These are phyloP conservation scores for Oscheius sp. DNA, from an alignment of 2,888 invertebrate species.

Conservation along the genomic window DNA sequence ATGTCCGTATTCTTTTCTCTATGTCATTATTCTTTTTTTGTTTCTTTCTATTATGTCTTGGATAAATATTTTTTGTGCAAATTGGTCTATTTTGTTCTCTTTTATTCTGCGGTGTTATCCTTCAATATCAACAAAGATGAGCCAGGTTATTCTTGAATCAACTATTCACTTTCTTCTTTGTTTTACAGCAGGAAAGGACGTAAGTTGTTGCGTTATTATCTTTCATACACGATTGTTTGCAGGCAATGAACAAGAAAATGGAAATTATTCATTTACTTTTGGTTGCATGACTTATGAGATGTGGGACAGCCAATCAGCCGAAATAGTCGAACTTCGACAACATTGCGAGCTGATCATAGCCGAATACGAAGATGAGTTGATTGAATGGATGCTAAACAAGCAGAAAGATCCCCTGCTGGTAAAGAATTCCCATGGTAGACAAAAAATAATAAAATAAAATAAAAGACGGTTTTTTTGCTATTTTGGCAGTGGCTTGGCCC, in stretches of 20 bases:
- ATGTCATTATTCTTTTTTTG: no score
- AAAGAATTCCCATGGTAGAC: neutral
- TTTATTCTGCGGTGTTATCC: no score
- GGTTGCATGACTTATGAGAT: constrained; percentile 94
- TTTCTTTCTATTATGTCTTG: no score
- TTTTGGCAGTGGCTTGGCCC: no score
- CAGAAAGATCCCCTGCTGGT: neutral
- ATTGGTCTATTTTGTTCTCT: no score
- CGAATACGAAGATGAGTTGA: constrained; percentile 47
- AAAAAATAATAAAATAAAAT: neutral
- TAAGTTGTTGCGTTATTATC: constrained; percentile 33
- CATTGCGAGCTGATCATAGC: constrained; percentile 47
- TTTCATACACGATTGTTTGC: constrained; percentile 40
- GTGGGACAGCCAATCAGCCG: constrained; percentile 96
- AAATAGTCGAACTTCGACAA: constrained; percentile 78
- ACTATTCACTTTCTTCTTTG: no score
- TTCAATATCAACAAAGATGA: no score
- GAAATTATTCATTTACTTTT: constrained; percentile 90
- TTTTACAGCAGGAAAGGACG: constrained; percentile 80
- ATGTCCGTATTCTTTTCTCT: no score
- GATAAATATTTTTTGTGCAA: no score
- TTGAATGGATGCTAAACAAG: constrained; percentile 48
- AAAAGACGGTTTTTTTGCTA: no score
- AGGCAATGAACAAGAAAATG: constrained; percentile 82
- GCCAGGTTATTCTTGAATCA: no score